A percentile compares a stretch with the other conserved stretches of the same genome.
Conservation (phyloP, 2,797 vertebrate genomes). For the Sebastes iracundus region DNA sequence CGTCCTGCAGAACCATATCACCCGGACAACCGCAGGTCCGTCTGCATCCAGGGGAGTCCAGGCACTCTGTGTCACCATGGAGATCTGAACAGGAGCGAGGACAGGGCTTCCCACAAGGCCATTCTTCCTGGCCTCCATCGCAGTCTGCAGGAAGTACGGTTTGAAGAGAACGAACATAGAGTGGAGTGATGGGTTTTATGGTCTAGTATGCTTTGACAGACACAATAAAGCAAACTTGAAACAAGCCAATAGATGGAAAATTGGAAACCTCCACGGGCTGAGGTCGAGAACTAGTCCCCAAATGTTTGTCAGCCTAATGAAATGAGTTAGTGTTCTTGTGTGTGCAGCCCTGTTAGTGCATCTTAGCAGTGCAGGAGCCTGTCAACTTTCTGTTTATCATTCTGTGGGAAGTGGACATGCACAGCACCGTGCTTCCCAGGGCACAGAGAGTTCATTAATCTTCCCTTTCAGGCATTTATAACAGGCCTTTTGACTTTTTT, state of each 20-base stretch:
- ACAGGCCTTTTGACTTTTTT: background rate
- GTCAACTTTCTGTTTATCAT: too few relatives aligned
- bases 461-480: background rate
- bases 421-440: too few relatives aligned
- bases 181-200: background rate
- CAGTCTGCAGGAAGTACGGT: conserved; percentile 77
- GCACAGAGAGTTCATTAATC: conserved; percentile 9
- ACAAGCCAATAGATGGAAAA: background rate
- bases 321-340: too few relatives aligned
- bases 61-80: conserved; percentile 81
- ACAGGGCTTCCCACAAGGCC: conserved; percentile 86
- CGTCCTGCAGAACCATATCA: conserved; percentile 86
- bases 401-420: too few relatives aligned
- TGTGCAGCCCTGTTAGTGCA: too few relatives aligned
- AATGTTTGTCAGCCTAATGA: too few relatives aligned
- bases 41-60: conserved; percentile 77
- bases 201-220: background rate
- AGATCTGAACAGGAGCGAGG: conserved; percentile 89
- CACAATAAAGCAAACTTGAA: background rate
- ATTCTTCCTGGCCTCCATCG: conserved; percentile 78
- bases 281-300: too few relatives aligned
- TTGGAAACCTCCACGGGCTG: background rate
- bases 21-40: conserved; percentile 84
- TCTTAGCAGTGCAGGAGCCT: too few relatives aligned
- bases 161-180: background rate